A percentile compares a stretch with the other conserved stretches of the same genome.
These are phyloP conservation scores for Xylota segnis DNA, from an alignment of 2,888 invertebrate species.

Conservation along the genomic window DNA sequence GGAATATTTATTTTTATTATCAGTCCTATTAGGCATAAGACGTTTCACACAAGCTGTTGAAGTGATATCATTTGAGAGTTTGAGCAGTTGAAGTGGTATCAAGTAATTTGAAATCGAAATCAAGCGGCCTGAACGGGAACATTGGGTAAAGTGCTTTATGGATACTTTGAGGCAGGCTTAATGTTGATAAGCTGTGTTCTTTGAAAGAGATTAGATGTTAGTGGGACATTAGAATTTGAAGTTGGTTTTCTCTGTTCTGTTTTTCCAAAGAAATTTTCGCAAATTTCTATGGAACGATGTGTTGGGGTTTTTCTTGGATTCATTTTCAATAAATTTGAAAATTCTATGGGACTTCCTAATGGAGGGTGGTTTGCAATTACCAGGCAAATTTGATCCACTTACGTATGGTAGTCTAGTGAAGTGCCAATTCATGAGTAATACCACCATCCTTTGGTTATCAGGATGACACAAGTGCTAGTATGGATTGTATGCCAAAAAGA, in stretches of 20 bases:
- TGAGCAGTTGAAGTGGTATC: conserved; percentile 44
- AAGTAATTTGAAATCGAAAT: conserved; percentile 68
- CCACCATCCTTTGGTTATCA: too few species aligned
- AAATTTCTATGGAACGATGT: too few species aligned
- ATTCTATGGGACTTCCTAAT: too few species aligned
- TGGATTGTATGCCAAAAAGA: too few species aligned
- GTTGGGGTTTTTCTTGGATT: too few species aligned
- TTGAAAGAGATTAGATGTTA: conserved; percentile 18
- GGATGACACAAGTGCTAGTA: too few species aligned
- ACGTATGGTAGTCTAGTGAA: too few species aligned
- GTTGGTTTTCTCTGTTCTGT: background rate
- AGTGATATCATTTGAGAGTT: conserved; percentile 47
- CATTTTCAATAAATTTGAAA: too few species aligned
- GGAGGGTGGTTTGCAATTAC: too few species aligned
- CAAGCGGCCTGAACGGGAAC: conserved; percentile 46
- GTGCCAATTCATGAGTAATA: too few species aligned
- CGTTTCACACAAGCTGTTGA: conserved; percentile 71
- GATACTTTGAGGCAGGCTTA: conserved; percentile 59
- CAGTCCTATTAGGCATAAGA: conserved; percentile 68
- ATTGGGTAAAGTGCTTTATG: conserved; percentile 63
- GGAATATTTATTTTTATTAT: conserved; percentile 74
- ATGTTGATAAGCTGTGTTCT: conserved; percentile 60
- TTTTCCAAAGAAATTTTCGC: too few species aligned
- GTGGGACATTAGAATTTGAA: conserved; percentile 6
- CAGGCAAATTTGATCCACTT: too few species aligned